These are phyloP conservation scores for Macheiramphus alcinus DNA, from an alignment of 2,113 vertebrate genomes.

Conservation along the genomic window DNA sequence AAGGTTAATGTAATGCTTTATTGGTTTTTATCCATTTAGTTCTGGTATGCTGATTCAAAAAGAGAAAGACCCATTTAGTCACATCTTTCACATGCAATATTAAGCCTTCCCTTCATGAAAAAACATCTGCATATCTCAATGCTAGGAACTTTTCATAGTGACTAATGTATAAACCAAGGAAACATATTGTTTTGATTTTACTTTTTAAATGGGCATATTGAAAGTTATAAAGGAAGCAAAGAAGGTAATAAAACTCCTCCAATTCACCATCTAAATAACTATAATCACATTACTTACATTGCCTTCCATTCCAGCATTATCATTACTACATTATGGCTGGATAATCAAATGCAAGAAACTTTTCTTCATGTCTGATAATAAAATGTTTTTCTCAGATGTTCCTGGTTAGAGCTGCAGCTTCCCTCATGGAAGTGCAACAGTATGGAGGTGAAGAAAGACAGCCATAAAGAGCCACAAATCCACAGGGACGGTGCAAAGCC, in stretches of 20 bases:
- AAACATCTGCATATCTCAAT: not conserved
- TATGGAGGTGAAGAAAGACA: constrained; percentile 9
- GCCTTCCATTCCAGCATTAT: constrained; percentile 58
- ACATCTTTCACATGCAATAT: not conserved
- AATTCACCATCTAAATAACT: not conserved
- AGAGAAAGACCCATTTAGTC: not conserved
- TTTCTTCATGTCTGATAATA: constrained; percentile 46
- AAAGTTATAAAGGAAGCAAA: constrained; percentile 20
- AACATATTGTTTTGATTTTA: constrained; percentile 15
- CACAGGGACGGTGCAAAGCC: not conserved
- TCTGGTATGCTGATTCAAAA: not conserved
- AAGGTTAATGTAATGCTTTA: not conserved
- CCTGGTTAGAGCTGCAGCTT: constrained; percentile 29
- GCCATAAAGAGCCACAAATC: constrained; percentile 21
- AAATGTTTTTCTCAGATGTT: constrained; percentile 35
- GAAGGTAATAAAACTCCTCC: constrained; percentile 14
- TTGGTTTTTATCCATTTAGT: not conserved
- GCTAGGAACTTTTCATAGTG: constrained; percentile 1
- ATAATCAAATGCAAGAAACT: constrained; percentile 48
- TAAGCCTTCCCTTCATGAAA: not conserved
- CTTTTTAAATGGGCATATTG: constrained; percentile 12
- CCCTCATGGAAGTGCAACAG: not conserved
- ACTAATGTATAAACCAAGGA: not conserved
- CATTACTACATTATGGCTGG: constrained; percentile 32
- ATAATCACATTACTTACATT: constrained; percentile 56